Conservation (phyloP, 2,113 vertebrate species). For the Proterorhinus semilunaris region DNA sequence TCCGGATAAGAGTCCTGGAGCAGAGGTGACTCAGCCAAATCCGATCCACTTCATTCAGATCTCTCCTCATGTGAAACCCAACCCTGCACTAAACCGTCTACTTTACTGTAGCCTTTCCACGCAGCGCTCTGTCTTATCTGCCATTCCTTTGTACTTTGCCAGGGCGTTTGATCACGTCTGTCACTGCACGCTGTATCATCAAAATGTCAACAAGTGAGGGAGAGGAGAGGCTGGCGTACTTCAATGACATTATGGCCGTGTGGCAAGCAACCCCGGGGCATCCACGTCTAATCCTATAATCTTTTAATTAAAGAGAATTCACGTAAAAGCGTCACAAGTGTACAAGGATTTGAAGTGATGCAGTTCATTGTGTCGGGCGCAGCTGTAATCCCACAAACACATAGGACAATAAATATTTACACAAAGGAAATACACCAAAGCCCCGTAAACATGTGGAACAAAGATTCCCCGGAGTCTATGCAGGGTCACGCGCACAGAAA, state of each 20-base stretch:
- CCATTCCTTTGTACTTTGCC: slow-evolving; percentile 18
- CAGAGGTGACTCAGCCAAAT: slow-evolving; percentile 27
- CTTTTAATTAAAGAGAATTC: slow-evolving; percentile 67
- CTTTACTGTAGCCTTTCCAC: background rate
- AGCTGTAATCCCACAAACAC: slow-evolving; percentile 9
- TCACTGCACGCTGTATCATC: slow-evolving; percentile 35
- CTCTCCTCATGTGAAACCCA: slow-evolving; percentile 47
- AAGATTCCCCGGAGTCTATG: slow-evolving; percentile 8
- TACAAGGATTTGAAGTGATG: slow-evolving; percentile 12
- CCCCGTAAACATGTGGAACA: slow-evolving; percentile 19
- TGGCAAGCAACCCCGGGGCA: slow-evolving; percentile 38
- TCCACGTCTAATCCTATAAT: slow-evolving; percentile 59
- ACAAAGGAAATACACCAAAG: slow-evolving; percentile 40
- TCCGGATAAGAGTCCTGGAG: background rate
- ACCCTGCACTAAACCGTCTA: slow-evolving; percentile 3
- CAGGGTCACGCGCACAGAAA: slow-evolving; percentile 30
- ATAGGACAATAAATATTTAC: slow-evolving; percentile 40
- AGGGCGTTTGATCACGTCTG: slow-evolving; percentile 26
- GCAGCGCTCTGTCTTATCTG: slow-evolving; percentile 3
- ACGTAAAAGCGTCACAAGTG: slow-evolving; percentile 44
- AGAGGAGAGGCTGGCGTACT: slow-evolving; percentile 31
- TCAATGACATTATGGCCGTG: slow-evolving; percentile 38
- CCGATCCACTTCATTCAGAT: slow-evolving; percentile 31
- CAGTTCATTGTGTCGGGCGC: background rate
- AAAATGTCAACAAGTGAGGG: slow-evolving; percentile 41